Conservation (phyloP, 2,888 invertebrate genomes). For the Euphydryas editha region DNA sequence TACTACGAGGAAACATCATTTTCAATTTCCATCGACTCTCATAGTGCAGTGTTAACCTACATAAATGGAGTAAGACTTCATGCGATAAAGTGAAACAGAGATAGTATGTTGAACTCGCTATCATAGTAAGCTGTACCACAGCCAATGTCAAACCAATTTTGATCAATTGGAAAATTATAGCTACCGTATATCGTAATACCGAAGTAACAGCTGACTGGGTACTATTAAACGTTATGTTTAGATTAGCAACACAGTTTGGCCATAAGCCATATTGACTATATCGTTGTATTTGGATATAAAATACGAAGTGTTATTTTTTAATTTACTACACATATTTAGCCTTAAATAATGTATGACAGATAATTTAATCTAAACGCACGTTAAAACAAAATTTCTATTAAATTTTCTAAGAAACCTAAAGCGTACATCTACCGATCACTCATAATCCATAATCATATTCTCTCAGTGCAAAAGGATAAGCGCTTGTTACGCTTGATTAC, state of each 20-base stretch:
- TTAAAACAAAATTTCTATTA: not conserved
- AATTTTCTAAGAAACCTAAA: not conserved
- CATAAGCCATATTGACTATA: not conserved
- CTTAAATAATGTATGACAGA: not conserved
- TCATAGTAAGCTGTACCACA: slow-evolving; percentile 24
- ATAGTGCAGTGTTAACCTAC: slow-evolving; percentile 41
- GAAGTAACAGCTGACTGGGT: slow-evolving; percentile 30
- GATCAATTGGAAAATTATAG: slow-evolving; percentile 48
- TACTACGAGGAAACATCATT: slow-evolving; percentile 38
- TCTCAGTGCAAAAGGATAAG: slow-evolving; percentile 24
- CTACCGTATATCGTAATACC: slow-evolving; percentile 38
- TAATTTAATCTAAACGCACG: not conserved
- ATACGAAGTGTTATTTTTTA: not conserved
- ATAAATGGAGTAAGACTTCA: slow-evolving; percentile 35
- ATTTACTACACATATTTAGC: not conserved
- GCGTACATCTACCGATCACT: slow-evolving; percentile 16
- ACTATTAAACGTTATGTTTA: slow-evolving; percentile 27
- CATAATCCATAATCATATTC: slow-evolving; percentile 26
- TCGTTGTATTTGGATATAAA: not conserved
- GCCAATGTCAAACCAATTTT: slow-evolving; percentile 51
- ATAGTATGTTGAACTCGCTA: slow-evolving; percentile 17
- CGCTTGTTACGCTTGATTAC: slow-evolving; percentile 30
- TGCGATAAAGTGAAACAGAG: slow-evolving; percentile 33
- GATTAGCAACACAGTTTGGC: slow-evolving; percentile 4
- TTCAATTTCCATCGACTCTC: slow-evolving; percentile 41